Evolutionary conservation across 2,888 invertebrate species (phyloP).

Genomic region (Didymodactylos carnosus): DNA sequence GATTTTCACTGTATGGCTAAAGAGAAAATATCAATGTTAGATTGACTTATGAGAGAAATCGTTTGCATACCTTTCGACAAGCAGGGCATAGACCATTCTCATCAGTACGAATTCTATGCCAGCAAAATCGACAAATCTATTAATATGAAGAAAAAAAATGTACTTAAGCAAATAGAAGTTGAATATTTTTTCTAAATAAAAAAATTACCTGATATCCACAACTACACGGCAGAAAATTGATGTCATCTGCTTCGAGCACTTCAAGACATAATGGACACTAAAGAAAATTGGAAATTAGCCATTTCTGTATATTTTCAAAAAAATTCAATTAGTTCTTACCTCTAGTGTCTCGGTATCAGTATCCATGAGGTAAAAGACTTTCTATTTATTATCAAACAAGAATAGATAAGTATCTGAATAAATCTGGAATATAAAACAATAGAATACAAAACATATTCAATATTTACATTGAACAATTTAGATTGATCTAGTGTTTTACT

Average conservation of each 20-base stretch:
- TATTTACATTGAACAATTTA: no score
- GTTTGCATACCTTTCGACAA: conserved; percentile 52
- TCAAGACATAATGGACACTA: conserved; percentile 99
- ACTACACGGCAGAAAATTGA: conserved; percentile 95
- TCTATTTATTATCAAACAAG: no score
- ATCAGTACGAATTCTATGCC: conserved; percentile 96
- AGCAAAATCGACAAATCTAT: conserved; percentile 96
- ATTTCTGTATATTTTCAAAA: no score
- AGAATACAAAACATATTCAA: no score
- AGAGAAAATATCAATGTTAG: neutral
- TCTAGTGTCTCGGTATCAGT: neutral
- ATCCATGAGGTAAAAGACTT: no score
- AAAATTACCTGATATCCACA: conserved; percentile 82
- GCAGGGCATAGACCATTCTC: conserved; percentile 97
- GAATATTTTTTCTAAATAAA: neutral
- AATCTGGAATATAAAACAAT: no score
- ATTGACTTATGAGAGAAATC: neutral
- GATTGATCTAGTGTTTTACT: no score
- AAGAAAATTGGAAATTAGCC: neutral
- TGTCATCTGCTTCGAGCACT: conserved; percentile 90
- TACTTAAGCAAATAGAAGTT: conserved; percentile 5
- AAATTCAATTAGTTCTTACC: no score
- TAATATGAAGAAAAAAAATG: conserved; percentile 20
- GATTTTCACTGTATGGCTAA: conserved; percentile 71
- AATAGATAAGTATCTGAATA: no score